phyloP scores from a whole-genome alignment of 2,797 vertebrate genomes.

The Amazona ochrocephala region DNA sequence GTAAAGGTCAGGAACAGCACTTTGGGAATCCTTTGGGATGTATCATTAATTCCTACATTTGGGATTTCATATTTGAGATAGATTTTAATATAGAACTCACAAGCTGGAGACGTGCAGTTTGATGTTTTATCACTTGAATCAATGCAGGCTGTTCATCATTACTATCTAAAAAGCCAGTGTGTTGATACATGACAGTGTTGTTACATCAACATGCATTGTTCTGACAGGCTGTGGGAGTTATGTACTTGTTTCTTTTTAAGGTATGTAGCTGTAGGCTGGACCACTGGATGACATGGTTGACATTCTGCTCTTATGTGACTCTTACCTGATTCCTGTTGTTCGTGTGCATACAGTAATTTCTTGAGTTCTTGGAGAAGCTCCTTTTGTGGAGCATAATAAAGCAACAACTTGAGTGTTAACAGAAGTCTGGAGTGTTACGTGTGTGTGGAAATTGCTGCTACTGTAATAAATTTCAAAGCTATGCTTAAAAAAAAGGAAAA shows the following conservation, averaged over 20 bases:
- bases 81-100: conserved; percentile 8
- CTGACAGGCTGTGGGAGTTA: not conserved
- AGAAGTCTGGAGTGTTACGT: not conserved
- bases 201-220: conserved; percentile 1
- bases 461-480: conserved; percentile 38
- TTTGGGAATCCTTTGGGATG: not conserved
- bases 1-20: conserved; percentile 7
- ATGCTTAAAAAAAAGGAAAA: not conserved
- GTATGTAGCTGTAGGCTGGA: not conserved
- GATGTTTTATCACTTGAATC: not conserved
- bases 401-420: not conserved
- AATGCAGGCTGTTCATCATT: not conserved
- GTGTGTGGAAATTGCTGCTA: not conserved
- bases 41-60: not conserved
- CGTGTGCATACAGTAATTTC: not conserved
- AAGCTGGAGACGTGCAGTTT: not conserved
- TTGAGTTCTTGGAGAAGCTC: not conserved
- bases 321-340: not conserved
- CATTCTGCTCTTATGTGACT: not conserved
- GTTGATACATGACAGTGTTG: not conserved
- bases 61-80: conserved; percentile 7
- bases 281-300: not conserved
- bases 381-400: not conserved
- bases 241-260: not conserved
- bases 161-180: not conserved